Evolutionary conservation across 2,888 invertebrate species (phyloP), one percentile per base, ranked within the genome.

Genomic region (Keiferia lycopersicella): DNA sequence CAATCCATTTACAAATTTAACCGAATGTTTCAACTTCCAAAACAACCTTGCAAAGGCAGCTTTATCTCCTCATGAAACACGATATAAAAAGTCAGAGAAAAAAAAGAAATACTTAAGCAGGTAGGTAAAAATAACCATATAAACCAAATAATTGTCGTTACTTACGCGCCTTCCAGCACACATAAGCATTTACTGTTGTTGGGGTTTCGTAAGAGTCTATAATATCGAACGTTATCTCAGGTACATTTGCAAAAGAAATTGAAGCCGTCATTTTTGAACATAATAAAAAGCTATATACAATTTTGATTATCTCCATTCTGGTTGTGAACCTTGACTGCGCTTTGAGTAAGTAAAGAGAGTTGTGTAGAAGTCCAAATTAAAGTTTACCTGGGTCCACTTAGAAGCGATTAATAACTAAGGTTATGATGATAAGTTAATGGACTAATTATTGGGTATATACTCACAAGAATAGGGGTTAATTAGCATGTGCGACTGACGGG

Each of bases 91-190:
- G 10, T 34, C 8, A 34, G 34, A 4, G 34, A 10, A 34, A 34
- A 10, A 34, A 34, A 8, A 4, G 10, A 8, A 34, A 8, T 34
- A 8, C 8, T 4, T 34, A 1, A 34, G 6, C n/a, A n/a, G n/a
- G n/a, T n/a, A n/a, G n/a, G n/a, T n/a, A n/a, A n/a, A n/a, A n/a
- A n/a, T n/a, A n/a, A n/a, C n/a, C n/a, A n/a, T n/a, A n/a, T n/a
- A n/a, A n/a, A n/a, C n/a, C n/a, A n/a, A n/a, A n/a, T n/a, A 34
- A 10, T 34, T 34, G 6, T 34, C 10, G 34, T 34, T 50, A 50
- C 61, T 83, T 76, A 87, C 86, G 41, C n/a, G 70, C 59, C 30
- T 69, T 71, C 84, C 84, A 84, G 68, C 85, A 85, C 38, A 82
- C 70, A 58, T 76, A 72, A 26, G 80, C 80, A 6, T 76, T 64